Evolutionary conservation across 2,113 vertebrate genomes (phyloP).

Genomic region (Corythoichthys haematopterus): DNA sequence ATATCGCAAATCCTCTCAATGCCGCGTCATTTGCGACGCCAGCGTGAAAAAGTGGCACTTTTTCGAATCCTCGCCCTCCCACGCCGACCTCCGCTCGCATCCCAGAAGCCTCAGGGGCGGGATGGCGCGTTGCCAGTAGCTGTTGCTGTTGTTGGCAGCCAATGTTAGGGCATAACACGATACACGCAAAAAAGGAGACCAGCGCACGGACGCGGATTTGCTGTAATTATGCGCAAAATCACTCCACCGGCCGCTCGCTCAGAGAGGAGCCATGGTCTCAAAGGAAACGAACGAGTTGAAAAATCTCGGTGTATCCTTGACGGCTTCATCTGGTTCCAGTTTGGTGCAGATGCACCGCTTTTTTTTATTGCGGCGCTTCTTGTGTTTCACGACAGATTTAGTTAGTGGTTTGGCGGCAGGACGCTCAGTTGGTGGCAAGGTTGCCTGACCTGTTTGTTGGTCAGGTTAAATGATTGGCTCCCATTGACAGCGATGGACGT

Average conservation of each 20-base stretch:
- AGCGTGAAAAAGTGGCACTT: slow-evolving; percentile 27
- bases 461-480: too few species aligned
- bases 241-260: slow-evolving; percentile 49
- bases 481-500: too few species aligned
- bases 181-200: slow-evolving; percentile 52
- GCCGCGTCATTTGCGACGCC: not conserved
- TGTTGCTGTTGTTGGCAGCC: slow-evolving; percentile 71
- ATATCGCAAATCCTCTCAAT: slow-evolving; percentile 24
- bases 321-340: slow-evolving; percentile 78
- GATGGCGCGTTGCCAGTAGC: slow-evolving; percentile 68
- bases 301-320: slow-evolving; percentile 68
- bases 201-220: slow-evolving; percentile 24
- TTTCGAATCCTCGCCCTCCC: slow-evolving; percentile 39
- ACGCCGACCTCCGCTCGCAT: slow-evolving; percentile 19
- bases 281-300: slow-evolving; percentile 49
- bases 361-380: slow-evolving; percentile 75
- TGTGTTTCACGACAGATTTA: slow-evolving; percentile 81
- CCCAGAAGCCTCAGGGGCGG: slow-evolving; percentile 65
- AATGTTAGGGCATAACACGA: slow-evolving; percentile 66
- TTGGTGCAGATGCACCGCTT: slow-evolving; percentile 74
- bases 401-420: slow-evolving; percentile 61
- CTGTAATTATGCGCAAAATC: slow-evolving; percentile 52
- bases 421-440: slow-evolving; percentile 70
- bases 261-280: slow-evolving; percentile 49
- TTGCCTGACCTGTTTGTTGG: slow-evolving; percentile 50